Evolutionary conservation across 2,888 invertebrate species (phyloP).

Genomic region (Peribatodes rhomboidaria): DNA sequence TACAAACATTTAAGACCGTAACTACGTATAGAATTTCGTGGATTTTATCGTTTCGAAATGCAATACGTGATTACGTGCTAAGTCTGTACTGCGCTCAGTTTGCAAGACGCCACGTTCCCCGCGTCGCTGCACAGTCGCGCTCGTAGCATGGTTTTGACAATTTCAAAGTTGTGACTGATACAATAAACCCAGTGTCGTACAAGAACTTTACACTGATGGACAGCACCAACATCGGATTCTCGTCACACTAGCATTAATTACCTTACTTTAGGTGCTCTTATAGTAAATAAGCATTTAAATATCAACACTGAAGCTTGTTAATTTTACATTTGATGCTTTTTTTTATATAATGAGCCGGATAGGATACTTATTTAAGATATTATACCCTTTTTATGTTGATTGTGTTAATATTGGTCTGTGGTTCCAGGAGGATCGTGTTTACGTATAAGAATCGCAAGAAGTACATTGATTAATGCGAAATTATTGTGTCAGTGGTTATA

Average conservation of each 20-base stretch:
- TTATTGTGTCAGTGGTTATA: conserved; percentile 35
- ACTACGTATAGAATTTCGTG: neutral
- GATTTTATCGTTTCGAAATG: neutral
- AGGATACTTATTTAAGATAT: conserved; percentile 52
- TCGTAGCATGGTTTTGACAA: conserved; percentile 17
- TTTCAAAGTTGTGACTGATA: conserved; percentile 19
- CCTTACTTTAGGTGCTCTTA: conserved; percentile 63
- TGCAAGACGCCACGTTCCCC: neutral
- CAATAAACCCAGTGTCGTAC: conserved; percentile 2
- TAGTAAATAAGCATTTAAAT: conserved; percentile 68
- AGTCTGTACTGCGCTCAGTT: neutral
- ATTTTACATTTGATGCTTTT: conserved; percentile 62
- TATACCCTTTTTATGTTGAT: conserved; percentile 44
- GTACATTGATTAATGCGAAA: conserved; percentile 39
- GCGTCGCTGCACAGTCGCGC: conserved; percentile 3
- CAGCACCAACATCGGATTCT: conserved; percentile 15
- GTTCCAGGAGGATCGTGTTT: conserved; percentile 61
- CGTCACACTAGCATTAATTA: conserved; percentile 46
- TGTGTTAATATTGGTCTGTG: conserved; percentile 63
- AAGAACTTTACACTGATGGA: neutral
- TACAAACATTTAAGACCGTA: neutral
- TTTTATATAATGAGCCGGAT: conserved; percentile 57
- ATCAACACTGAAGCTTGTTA: conserved; percentile 66
- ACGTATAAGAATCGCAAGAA: conserved; percentile 50
- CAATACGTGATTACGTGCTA: neutral